Evolutionary conservation across 2,113 vertebrate genomes (phyloP).

Genomic region (Lichenostomus cassidix): DNA sequence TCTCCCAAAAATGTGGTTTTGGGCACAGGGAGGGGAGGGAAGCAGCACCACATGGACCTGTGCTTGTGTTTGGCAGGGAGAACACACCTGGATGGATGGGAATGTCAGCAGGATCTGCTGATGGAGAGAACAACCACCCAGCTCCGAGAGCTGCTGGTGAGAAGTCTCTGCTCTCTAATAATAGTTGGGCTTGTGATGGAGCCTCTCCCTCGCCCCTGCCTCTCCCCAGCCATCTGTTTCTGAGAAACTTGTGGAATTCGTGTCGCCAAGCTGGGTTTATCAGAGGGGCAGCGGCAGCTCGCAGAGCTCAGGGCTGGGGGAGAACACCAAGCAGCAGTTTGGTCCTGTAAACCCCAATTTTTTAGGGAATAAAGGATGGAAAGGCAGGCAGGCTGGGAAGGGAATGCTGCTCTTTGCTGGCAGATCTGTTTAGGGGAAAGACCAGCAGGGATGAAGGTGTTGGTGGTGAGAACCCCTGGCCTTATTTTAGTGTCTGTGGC

Average conservation of each 20-base stretch:
- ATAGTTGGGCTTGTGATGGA: slow-evolving; percentile 10
- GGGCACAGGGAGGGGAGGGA: accelerated
- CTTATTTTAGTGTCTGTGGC: neutral
- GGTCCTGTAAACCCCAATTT: neutral
- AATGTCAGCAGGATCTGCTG: neutral
- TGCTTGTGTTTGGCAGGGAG: accelerated
- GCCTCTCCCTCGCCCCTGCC: neutral
- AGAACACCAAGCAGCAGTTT: neutral
- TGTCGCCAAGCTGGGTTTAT: neutral
- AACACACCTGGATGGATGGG: neutral
- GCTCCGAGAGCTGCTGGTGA: neutral
- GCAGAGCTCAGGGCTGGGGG: neutral
- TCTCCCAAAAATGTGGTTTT: neutral
- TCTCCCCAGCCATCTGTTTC: slow-evolving; percentile 46
- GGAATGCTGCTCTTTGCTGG: neutral
- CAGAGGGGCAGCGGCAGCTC: neutral
- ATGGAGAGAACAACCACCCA: neutral
- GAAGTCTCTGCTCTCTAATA: neutral
- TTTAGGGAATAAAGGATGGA: neutral
- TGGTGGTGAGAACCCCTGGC: accelerated
- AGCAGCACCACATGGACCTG: accelerated
- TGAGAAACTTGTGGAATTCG: slow-evolving; percentile 25
- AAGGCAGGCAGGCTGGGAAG: neutral
- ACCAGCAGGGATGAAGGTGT: neutral
- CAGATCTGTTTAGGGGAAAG: neutral